Conservation (phyloP, 35 echinoderm and acorn worm genomes). For the Hemicentrotus pulcherrimus region DNA sequence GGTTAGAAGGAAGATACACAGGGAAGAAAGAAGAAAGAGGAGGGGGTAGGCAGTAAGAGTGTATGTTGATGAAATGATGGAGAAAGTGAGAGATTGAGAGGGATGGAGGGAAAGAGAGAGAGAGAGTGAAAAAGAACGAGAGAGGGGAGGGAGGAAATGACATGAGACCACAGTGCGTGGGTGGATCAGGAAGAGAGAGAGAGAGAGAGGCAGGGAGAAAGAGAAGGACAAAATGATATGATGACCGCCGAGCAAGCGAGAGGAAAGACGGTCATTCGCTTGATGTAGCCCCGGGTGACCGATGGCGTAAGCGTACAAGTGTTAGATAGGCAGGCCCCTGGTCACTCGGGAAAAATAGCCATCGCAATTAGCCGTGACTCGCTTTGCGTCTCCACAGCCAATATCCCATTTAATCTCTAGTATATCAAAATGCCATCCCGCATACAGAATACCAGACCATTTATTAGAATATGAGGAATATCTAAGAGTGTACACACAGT, state of each 20-base stretch:
- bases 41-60: background rate
- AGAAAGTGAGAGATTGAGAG: background rate
- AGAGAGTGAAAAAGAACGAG: background rate
- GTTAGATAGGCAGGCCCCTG: background rate
- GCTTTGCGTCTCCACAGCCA: background rate
- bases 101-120: background rate
- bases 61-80: background rate
- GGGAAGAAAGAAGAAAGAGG: background rate
- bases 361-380: slow-evolving; percentile 1
- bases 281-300: background rate
- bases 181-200: background rate
- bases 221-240: background rate
- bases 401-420: background rate
- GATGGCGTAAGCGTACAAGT: background rate
- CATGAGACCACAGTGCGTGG: background rate
- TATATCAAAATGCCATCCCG: no score
- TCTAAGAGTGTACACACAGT: no score
- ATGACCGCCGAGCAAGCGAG: background rate
- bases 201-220: background rate
- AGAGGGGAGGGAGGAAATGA: background rate
- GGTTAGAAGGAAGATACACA: background rate
- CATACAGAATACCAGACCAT: no score
- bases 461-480: no score
- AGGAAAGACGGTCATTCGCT: background rate
- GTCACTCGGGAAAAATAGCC: slow-evolving; percentile 5